Evolutionary conservation across 1,140 invertebrate genomes (phyloP).

Genomic region (Drosophila prosaltans): DNA sequence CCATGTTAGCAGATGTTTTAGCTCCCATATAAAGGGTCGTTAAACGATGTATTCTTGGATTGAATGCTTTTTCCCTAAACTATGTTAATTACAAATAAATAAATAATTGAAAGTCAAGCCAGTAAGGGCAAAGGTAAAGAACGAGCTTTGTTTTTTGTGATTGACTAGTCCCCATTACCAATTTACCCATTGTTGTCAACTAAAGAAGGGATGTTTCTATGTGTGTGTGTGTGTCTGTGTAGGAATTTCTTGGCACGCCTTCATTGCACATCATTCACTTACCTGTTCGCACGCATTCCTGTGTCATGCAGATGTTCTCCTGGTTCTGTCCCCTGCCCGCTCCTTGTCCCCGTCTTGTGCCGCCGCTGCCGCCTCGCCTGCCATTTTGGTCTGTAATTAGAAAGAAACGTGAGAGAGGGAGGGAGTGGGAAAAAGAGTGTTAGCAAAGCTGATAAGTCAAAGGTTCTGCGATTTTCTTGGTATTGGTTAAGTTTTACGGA

Average conservation of each 20-base stretch:
- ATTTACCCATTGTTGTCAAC: conserved; percentile 5
- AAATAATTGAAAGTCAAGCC: conserved; percentile 44
- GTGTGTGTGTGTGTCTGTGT: background rate
- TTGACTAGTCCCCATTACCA: conserved; percentile 25
- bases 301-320: conserved; percentile 86
- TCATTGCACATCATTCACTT: conserved; percentile 81
- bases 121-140: background rate
- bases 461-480: conserved; percentile 14
- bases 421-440: background rate
- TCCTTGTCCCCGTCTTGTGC: conserved; percentile 25
- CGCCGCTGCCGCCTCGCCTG: conserved; percentile 13
- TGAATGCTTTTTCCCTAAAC: conserved; percentile 19
- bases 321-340: background rate
- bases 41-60: conserved; percentile 1
- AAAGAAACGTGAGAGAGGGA: conserved; percentile 16
- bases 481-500: conserved; percentile 11
- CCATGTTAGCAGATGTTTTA: conserved; percentile 33
- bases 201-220: background rate
- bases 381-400: conserved; percentile 61
- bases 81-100: conserved; percentile 54
- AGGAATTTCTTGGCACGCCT: conserved; percentile 8
- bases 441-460: background rate
- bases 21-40: conserved; percentile 17
- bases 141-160: background rate
- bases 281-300: conserved; percentile 89